Percentiles rank a stretch among this genome's conserved stretches.
These are phyloP conservation scores for Tyrannus savana DNA, from an alignment of 2,113 vertebrate genomes.

Conservation along the genomic window DNA sequence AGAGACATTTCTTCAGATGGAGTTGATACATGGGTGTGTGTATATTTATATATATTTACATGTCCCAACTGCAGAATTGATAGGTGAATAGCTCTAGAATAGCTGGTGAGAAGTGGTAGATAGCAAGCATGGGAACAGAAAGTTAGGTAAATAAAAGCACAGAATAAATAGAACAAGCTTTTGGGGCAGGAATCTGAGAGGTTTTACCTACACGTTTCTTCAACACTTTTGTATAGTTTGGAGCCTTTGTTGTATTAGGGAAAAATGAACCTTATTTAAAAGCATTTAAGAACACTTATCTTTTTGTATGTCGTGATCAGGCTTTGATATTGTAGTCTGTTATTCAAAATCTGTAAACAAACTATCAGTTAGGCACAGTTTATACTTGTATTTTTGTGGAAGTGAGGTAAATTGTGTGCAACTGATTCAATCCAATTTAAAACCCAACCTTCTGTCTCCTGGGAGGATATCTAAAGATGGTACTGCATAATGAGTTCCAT, in stretches of 20 bases:
- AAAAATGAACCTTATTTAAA: not conserved
- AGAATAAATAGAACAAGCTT: not conserved
- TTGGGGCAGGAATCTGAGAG: not conserved
- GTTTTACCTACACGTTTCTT: not conserved
- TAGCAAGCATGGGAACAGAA: not conserved
- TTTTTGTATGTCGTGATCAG: not conserved
- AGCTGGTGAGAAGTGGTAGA: not conserved
- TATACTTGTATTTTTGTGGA: not conserved
- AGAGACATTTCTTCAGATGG: not conserved
- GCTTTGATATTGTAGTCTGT: not conserved
- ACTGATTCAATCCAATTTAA: not conserved
- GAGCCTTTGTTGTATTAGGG: not conserved
- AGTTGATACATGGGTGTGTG: not conserved
- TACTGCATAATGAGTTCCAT: fast-evolving
- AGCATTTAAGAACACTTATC: not conserved
- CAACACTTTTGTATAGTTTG: not conserved
- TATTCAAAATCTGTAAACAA: not conserved
- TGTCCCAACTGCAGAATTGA: not conserved
- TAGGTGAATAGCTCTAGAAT: not conserved
- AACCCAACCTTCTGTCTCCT: not conserved
- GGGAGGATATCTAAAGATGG: not conserved
- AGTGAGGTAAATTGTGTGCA: not conserved
- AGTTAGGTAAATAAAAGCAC: not conserved
- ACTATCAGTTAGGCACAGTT: not conserved
- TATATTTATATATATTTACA: not conserved